These are phyloP conservation scores for Laticauda laticaudata DNA, from an alignment of 2,113 vertebrate species.

Conservation along the genomic window DNA sequence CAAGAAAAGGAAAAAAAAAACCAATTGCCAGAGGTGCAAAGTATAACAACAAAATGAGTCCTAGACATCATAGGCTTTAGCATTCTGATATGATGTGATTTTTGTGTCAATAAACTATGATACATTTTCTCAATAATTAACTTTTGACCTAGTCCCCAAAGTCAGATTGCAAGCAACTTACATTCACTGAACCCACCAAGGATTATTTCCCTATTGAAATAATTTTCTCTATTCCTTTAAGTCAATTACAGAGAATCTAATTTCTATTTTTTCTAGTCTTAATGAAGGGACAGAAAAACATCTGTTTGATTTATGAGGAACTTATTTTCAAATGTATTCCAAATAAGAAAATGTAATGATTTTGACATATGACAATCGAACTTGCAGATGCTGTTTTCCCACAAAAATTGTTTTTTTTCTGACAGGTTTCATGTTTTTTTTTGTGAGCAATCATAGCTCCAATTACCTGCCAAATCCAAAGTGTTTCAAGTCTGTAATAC, in stretches of 20 bases:
- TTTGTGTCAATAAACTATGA: constrained; percentile 3
- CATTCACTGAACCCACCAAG: constrained; percentile 1
- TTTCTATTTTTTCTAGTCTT: neutral
- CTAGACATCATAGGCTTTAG: constrained; percentile 1
- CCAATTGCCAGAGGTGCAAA: neutral
- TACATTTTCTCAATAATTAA: constrained; percentile 30
- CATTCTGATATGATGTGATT: neutral
- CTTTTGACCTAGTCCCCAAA: constrained; percentile 23
- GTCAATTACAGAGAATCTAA: neutral
- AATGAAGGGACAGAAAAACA: neutral
- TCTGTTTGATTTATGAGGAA: neutral
- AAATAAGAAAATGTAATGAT: neutral
- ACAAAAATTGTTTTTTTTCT: neutral
- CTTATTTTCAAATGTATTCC: neutral
- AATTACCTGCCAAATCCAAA: neutral
- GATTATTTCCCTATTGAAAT: neutral
- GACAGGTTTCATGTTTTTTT: neutral
- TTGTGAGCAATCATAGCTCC: neutral
- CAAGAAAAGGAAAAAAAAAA: neutral
- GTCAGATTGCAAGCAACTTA: neutral
- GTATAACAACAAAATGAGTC: neutral
- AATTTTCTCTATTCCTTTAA: neutral
- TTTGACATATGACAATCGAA: neutral
- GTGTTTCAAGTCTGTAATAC: neutral
- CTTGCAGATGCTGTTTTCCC: neutral